phyloP scores from a whole-genome alignment of 2,888 invertebrate species.

The Tenthredo mesomela region DNA sequence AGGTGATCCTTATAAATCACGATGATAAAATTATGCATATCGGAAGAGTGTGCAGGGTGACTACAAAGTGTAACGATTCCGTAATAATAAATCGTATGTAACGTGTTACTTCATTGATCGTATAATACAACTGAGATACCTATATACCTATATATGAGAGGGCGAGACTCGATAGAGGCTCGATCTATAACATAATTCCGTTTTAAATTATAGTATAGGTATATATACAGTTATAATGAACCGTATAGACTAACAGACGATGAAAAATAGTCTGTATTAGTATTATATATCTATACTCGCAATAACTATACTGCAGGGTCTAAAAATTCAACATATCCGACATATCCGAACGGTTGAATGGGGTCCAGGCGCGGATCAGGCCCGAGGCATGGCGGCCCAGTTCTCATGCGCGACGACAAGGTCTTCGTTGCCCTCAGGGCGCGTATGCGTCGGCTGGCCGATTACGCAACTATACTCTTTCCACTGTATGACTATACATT shows the following conservation, averaged over 20 bases:
- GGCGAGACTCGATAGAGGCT: not conserved
- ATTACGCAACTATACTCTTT: constrained; percentile 69
- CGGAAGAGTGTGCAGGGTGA: too few species aligned
- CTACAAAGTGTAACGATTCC: not conserved
- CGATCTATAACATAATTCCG: not conserved
- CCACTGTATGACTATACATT: constrained; percentile 16
- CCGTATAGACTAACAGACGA: not conserved
- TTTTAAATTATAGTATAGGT: not conserved
- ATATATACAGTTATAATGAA: not conserved
- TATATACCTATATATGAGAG: not conserved
- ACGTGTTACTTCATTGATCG: constrained; percentile 42
- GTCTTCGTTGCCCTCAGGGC: constrained; percentile 71
- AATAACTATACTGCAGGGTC: not conserved
- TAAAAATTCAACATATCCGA: constrained; percentile 54
- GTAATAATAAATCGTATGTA: not conserved
- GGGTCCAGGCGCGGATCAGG: constrained; percentile 61
- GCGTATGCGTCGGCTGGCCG: constrained; percentile 65
- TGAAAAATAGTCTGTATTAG: constrained; percentile 31
- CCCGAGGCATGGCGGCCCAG: constrained; percentile 70
- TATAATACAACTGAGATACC: not conserved
- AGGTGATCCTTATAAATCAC: not conserved
- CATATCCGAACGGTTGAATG: constrained; percentile 57
- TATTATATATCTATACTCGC: not conserved
- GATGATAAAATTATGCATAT: not conserved
- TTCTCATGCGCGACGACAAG: constrained; percentile 75